A percentile compares a stretch with the other conserved stretches of the same genome.
Conservation (phyloP, 2,113 vertebrate species). For the Neodontobutis hainanensis region DNA sequence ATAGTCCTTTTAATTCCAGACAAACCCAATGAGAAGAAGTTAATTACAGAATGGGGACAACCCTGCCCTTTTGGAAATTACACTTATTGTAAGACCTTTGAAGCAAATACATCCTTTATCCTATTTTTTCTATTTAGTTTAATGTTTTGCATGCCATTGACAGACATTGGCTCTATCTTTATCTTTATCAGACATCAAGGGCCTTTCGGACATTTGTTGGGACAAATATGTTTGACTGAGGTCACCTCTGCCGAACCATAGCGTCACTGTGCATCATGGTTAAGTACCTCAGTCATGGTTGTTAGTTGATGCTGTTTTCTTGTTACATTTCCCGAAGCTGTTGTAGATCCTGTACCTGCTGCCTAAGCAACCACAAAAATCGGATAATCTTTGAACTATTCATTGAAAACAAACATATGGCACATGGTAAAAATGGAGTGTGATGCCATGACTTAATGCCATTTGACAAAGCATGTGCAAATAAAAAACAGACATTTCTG, state of each 20-base stretch:
- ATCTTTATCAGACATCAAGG: slow-evolving; percentile 61
- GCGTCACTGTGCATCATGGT: too few relatives aligned
- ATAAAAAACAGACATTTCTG: slow-evolving; percentile 61
- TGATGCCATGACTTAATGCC: slow-evolving; percentile 57
- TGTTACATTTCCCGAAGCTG: too few relatives aligned
- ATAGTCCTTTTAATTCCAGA: slow-evolving; percentile 77
- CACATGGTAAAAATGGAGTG: slow-evolving; percentile 44
- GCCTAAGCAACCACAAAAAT: slow-evolving; percentile 56
- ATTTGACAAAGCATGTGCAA: slow-evolving; percentile 10
- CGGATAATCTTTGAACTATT: slow-evolving; percentile 44
- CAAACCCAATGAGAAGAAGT: slow-evolving; percentile 72
- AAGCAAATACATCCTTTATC: slow-evolving; percentile 72
- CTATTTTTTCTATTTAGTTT: slow-evolving; percentile 71
- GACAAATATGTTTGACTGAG: slow-evolving; percentile 10
- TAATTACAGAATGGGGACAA: slow-evolving; percentile 80
- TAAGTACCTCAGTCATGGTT: too few relatives aligned
- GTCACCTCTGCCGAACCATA: not conserved
- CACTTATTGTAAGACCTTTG: slow-evolving; percentile 79
- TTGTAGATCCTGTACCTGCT: slow-evolving; percentile 67
- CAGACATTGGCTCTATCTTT: slow-evolving; percentile 69
- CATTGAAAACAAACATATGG: slow-evolving; percentile 50
- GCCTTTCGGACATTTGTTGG: slow-evolving; percentile 28
- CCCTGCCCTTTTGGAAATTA: slow-evolving; percentile 76
- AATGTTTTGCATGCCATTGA: slow-evolving; percentile 67
- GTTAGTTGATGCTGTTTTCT: too few relatives aligned